These are phyloP conservation scores for Corapipo altera DNA, from an alignment of 2,113 vertebrate species.

Conservation along the genomic window DNA sequence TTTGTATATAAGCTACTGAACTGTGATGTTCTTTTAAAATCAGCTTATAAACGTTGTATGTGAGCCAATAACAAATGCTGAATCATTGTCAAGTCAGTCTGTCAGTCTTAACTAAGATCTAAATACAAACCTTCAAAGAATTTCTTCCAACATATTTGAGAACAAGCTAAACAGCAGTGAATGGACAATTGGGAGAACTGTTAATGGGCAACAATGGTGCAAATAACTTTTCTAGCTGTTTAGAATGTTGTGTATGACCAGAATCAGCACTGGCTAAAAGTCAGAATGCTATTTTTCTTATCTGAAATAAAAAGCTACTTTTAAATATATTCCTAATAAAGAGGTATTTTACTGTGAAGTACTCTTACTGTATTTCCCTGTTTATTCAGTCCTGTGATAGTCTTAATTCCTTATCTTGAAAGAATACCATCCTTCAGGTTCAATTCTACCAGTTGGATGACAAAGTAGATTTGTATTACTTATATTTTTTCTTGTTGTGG, in stretches of 20 bases:
- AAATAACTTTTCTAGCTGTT: slow-evolving; percentile 15
- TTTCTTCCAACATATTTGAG: not conserved
- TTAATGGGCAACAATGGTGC: not conserved
- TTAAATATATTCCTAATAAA: slow-evolving; percentile 56
- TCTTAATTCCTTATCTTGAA: not conserved
- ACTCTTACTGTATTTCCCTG: slow-evolving; percentile 16
- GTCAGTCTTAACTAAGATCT: not conserved
- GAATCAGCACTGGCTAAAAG: slow-evolving; percentile 35
- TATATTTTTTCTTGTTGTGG: not conserved
- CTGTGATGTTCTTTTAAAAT: not conserved
- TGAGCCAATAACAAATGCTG: not conserved
- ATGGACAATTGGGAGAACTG: not conserved
- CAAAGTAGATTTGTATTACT: slow-evolving; percentile 9
- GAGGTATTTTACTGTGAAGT: slow-evolving; percentile 55
- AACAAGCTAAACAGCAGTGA: not conserved
- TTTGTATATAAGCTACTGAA: not conserved
- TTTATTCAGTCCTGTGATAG: not conserved
- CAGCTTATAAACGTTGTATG: not conserved
- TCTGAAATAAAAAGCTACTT: slow-evolving; percentile 42
- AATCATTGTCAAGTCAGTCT: not conserved
- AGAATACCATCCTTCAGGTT: not conserved
- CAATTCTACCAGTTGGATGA: not conserved
- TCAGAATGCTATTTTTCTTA: slow-evolving; percentile 63
- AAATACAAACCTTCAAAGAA: not conserved
- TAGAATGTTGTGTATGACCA: not conserved